phyloP scores from a whole-genome alignment of 2,888 invertebrate genomes.

The Mythimna impura region DNA sequence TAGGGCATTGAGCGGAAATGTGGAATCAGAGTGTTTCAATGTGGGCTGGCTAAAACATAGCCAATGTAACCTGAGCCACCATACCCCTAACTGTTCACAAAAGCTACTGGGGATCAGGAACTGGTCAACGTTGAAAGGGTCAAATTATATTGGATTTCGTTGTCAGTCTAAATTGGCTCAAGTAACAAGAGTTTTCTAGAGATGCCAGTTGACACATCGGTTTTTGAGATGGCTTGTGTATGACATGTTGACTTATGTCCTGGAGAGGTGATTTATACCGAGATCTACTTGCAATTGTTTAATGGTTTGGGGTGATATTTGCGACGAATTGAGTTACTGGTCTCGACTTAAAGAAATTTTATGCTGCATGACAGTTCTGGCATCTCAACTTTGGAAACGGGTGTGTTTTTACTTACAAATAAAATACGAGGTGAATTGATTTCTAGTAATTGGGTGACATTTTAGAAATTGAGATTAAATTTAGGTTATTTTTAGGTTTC shows the following conservation, averaged over 20 bases:
- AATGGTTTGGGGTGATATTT: slow-evolving; percentile 33
- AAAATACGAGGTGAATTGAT: neutral
- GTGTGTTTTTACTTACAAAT: neutral
- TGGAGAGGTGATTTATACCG: slow-evolving; percentile 46
- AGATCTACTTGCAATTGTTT: slow-evolving; percentile 45
- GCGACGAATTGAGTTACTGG: slow-evolving; percentile 19
- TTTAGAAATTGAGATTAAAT: neutral
- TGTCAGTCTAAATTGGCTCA: slow-evolving; percentile 86
- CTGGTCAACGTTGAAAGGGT: slow-evolving; percentile 72
- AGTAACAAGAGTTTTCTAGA: slow-evolving; percentile 85
- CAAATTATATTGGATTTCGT: slow-evolving; percentile 76
- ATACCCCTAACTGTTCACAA: slow-evolving; percentile 67
- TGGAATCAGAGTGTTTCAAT: slow-evolving; percentile 84
- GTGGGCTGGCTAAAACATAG: slow-evolving; percentile 78
- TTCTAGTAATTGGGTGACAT: neutral
- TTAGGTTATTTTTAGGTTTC: neutral
- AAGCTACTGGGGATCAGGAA: slow-evolving; percentile 57
- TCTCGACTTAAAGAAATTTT: slow-evolving; percentile 6
- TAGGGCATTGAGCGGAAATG: slow-evolving; percentile 87
- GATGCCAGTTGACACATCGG: slow-evolving; percentile 78
- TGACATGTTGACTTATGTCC: slow-evolving; percentile 55
- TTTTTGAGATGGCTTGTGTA: slow-evolving; percentile 66
- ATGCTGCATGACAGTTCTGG: slow-evolving; percentile 2
- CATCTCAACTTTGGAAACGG: neutral
- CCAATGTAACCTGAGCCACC: slow-evolving; percentile 77